phyloP scores from a whole-genome alignment of 2,888 invertebrate species.

The Idaea dimidiata region DNA sequence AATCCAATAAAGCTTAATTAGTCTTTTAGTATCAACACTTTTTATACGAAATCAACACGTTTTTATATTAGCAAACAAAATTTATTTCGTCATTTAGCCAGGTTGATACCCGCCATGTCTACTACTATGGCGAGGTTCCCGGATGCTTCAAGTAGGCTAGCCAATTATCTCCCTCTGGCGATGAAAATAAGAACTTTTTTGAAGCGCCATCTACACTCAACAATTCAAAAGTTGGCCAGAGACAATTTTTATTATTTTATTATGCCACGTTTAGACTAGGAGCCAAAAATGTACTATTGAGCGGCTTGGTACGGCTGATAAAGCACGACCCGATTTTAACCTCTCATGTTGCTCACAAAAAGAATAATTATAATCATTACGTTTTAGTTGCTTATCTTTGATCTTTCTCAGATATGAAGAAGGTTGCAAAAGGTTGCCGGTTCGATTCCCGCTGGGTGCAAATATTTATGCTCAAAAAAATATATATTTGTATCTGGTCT shows the following conservation, averaged over 20 bases:
- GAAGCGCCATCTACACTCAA: slow-evolving; percentile 64
- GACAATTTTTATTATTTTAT: slow-evolving; percentile 21
- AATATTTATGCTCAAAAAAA: too few species aligned
- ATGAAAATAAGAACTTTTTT: slow-evolving; percentile 54
- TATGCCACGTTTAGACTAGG: not conserved
- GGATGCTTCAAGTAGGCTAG: slow-evolving; percentile 83
- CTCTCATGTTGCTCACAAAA: too few species aligned
- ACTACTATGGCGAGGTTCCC: slow-evolving; percentile 88
- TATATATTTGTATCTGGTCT: too few species aligned
- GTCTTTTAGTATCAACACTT: slow-evolving; percentile 79
- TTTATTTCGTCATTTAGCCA: slow-evolving; percentile 84
- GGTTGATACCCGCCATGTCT: slow-evolving; percentile 90
- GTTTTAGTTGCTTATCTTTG: too few species aligned
- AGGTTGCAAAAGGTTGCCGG: too few species aligned
- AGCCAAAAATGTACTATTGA: too few species aligned
- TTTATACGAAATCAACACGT: slow-evolving; percentile 78
- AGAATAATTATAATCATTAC: too few species aligned
- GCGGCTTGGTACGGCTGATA: too few species aligned
- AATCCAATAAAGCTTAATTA: slow-evolving; percentile 80
- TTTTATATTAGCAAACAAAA: slow-evolving; percentile 80
- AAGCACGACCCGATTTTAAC: too few species aligned
- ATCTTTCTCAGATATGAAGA: too few species aligned
- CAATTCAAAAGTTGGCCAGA: slow-evolving; percentile 42
- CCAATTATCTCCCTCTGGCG: slow-evolving; percentile 77
- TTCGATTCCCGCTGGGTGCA: too few species aligned